These are phyloP conservation scores for Bostrychus sinensis DNA, from an alignment of 2,113 vertebrate genomes.

Conservation along the genomic window DNA sequence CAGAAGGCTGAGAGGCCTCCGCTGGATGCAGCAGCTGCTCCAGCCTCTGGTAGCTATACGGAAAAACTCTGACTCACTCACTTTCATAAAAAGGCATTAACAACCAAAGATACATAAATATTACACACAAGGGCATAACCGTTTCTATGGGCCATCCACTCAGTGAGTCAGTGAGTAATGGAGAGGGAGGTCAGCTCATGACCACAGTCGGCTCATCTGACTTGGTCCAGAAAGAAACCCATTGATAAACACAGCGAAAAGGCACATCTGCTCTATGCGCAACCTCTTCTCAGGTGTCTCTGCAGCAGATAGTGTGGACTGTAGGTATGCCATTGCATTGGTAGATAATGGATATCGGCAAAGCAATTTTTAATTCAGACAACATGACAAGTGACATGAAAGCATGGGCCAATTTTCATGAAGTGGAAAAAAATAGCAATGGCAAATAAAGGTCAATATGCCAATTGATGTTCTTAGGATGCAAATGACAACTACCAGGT, in stretches of 20 bases:
- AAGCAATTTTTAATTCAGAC: not conserved
- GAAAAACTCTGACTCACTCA: constrained; percentile 76
- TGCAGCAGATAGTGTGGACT: constrained; percentile 14
- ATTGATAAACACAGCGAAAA: constrained; percentile 41
- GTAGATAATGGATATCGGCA: not conserved
- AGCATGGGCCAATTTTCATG: not conserved
- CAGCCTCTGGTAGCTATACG: constrained; percentile 63
- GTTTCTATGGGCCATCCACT: constrained; percentile 54
- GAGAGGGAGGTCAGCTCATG: constrained; percentile 57
- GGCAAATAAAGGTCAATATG: not conserved
- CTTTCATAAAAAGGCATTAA: constrained; percentile 68
- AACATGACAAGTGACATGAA: not conserved
- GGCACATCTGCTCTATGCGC: constrained; percentile 20
- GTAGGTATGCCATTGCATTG: not conserved
- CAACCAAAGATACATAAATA: constrained; percentile 67
- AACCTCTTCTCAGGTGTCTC: constrained; percentile 50
- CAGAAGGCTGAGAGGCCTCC: constrained; percentile 47
- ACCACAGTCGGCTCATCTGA: constrained; percentile 55
- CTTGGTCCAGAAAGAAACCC: constrained; percentile 61
- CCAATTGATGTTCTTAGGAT: not conserved
- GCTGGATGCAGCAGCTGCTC: constrained; percentile 51
- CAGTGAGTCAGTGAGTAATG: constrained; percentile 58
- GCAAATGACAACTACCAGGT: not conserved
- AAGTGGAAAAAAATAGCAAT: constrained; percentile 5
- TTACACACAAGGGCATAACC: constrained; percentile 60